Percentiles rank a stretch among this genome's conserved stretches.
These are phyloP conservation scores for Ceratothoa steindachneri DNA, from an alignment of 2,888 invertebrate genomes.

Conservation along the genomic window DNA sequence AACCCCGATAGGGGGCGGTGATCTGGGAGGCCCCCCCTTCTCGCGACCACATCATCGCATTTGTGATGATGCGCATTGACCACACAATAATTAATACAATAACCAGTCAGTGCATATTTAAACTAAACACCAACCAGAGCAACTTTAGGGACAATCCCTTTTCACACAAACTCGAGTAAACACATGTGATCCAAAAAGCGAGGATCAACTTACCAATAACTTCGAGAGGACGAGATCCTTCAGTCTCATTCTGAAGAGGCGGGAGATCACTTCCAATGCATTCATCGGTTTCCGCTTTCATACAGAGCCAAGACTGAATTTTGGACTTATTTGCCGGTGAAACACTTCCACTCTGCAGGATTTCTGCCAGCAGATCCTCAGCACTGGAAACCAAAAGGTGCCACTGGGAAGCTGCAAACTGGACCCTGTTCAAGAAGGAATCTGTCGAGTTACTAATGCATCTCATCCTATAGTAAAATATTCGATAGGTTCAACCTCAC, in stretches of 20 bases:
- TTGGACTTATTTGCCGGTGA: conserved; percentile 70
- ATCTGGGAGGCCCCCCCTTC: too few relatives aligned
- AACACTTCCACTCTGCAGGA: conserved; percentile 66
- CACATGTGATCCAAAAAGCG: too few relatives aligned
- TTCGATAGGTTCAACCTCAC: background rate
- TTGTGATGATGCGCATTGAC: too few relatives aligned
- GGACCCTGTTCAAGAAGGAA: too few relatives aligned
- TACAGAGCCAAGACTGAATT: conserved; percentile 74
- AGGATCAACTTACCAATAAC: conserved; percentile 38
- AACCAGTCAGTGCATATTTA: too few relatives aligned
- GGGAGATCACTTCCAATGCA: conserved; percentile 62
- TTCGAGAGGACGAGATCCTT: conserved; percentile 25
- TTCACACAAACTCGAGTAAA: too few relatives aligned
- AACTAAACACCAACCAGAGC: too few relatives aligned
- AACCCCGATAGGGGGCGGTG: too few relatives aligned
- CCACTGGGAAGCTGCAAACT: conserved; percentile 78
- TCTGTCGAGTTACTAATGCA: background rate
- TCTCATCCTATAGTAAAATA: background rate
- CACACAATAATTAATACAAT: too few relatives aligned
- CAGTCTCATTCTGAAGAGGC: conserved; percentile 16
- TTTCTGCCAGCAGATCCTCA: conserved; percentile 73
- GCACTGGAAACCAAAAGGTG: conserved; percentile 77
- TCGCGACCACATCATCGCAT: too few relatives aligned
- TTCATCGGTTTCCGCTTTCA: conserved; percentile 83
- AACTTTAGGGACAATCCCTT: too few relatives aligned